These are phyloP conservation scores for Euplexia lucipara DNA, from an alignment of 2,888 invertebrate species.

Conservation along the genomic window DNA sequence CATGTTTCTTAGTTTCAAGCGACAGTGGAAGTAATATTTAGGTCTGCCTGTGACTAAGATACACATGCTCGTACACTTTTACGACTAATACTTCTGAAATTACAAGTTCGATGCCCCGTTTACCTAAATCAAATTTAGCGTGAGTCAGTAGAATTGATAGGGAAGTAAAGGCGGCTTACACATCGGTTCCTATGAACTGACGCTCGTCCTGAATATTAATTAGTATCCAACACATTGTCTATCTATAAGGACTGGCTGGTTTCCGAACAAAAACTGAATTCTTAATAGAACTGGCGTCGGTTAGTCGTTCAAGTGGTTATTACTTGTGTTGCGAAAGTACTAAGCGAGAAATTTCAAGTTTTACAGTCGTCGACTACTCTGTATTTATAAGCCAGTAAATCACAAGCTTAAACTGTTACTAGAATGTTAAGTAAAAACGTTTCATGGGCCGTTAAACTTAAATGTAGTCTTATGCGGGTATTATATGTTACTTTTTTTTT, in stretches of 20 bases:
- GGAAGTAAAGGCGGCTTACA: slow-evolving; percentile 63
- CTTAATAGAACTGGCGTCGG: slow-evolving; percentile 47
- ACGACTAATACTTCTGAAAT: slow-evolving; percentile 6
- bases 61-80: slow-evolving; percentile 14
- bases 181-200: slow-evolving; percentile 75
- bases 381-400: slow-evolving; percentile 56
- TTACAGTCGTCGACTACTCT: slow-evolving; percentile 21
- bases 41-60: slow-evolving; percentile 19
- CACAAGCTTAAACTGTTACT: slow-evolving; percentile 46
- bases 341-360: slow-evolving; percentile 51
- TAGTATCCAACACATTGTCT: slow-evolving; percentile 57
- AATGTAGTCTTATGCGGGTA: not conserved
- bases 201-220: slow-evolving; percentile 81
- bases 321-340: slow-evolving; percentile 49
- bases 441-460: slow-evolving; percentile 11
- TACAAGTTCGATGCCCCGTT: slow-evolving; percentile 43
- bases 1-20: not conserved
- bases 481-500: not conserved
- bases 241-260: slow-evolving; percentile 44
- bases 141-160: slow-evolving; percentile 57
- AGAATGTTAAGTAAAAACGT: slow-evolving; percentile 51
- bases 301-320: slow-evolving; percentile 36
- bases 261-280: slow-evolving; percentile 58
- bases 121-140: slow-evolving; percentile 28
- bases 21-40: not conserved